Percentiles rank a stretch among this genome's conserved stretches.
Evolutionary conservation across 1,140 invertebrate species (phyloP).

Genomic region (Polypedilum vanderplanki): DNA sequence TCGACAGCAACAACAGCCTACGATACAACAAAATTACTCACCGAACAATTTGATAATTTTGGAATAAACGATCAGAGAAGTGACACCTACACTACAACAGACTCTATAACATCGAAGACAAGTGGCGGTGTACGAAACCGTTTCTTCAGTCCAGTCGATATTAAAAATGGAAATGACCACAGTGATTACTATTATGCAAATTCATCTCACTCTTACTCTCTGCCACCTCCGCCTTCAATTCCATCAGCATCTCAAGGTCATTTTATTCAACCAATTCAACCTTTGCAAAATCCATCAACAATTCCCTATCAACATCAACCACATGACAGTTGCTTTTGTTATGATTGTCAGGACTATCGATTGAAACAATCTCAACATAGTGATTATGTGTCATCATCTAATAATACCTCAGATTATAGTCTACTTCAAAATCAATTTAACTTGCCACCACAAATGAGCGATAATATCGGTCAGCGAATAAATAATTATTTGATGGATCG

Average conservation of each 20-base stretch:
- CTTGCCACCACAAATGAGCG: constrained; percentile 26
- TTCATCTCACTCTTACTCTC: constrained; percentile 23
- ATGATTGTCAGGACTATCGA: constrained; percentile 41
- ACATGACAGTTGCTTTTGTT: constrained; percentile 42
- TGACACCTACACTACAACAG: constrained; percentile 24
- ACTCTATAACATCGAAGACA: constrained; percentile 21
- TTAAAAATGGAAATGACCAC: constrained; percentile 21
- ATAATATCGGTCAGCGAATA: constrained; percentile 8
- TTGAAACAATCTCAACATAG: neutral
- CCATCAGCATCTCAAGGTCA: constrained; percentile 33
- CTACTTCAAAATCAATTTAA: constrained; percentile 24
- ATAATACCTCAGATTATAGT: constrained; percentile 25
- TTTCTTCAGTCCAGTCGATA: constrained; percentile 22
- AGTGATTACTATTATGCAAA: constrained; percentile 22
- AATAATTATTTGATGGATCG: constrained; percentile 27
- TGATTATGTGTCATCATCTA: neutral
- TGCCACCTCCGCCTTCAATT: constrained; percentile 30
- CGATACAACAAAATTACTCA: constrained; percentile 26
- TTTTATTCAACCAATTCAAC: constrained; percentile 26
- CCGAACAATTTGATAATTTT: constrained; percentile 27
- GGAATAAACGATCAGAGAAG: constrained; percentile 24
- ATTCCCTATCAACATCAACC: constrained; percentile 19
- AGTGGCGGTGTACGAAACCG: constrained; percentile 22
- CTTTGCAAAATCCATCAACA: neutral
- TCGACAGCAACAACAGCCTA: constrained; percentile 15